A percentile compares a stretch with the other conserved stretches of the same genome.
Evolutionary conservation across 2,888 invertebrate genomes (phyloP).

Genomic region (Cordilura impudica): DNA sequence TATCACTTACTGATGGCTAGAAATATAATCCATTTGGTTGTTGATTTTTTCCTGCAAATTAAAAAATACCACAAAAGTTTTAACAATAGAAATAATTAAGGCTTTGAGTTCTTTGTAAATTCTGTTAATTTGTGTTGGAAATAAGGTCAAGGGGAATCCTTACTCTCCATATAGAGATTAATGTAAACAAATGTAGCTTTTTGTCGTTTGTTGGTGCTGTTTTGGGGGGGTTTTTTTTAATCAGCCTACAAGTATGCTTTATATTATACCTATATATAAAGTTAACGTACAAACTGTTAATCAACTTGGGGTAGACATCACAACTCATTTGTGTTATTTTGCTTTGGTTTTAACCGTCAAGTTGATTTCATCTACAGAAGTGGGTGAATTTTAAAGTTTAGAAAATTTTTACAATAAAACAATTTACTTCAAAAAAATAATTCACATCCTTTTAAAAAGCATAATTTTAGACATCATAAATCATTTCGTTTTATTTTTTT

Average conservation of each 20-base stretch:
- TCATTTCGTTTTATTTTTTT: too few species aligned
- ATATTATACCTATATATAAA: conserved; percentile 21
- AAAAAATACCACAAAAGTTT: conserved; percentile 15
- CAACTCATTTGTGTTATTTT: background rate
- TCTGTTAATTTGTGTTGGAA: conserved; percentile 37
- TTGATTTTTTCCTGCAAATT: background rate
- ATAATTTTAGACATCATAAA: too few species aligned
- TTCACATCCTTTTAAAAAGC: too few species aligned
- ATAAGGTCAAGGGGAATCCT: conserved; percentile 48
- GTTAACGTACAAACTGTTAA: conserved; percentile 47
- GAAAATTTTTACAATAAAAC: too few species aligned
- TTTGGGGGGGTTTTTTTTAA: background rate
- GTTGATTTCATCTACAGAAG: too few species aligned
- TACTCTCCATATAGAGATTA: background rate
- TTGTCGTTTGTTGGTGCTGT: background rate
- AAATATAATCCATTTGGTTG: conserved; percentile 1
- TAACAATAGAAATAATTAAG: conserved; percentile 17
- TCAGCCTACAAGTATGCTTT: conserved; percentile 25
- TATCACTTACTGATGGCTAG: conserved; percentile 25
- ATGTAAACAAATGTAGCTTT: background rate
- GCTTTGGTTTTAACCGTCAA: background rate
- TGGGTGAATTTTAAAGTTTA: too few species aligned
- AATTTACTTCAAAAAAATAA: too few species aligned
- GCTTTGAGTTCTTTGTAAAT: background rate
- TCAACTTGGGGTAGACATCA: conserved; percentile 41